Evolutionary conservation across 2,113 vertebrate genomes (phyloP).

Genomic region (Morone chrysops): DNA sequence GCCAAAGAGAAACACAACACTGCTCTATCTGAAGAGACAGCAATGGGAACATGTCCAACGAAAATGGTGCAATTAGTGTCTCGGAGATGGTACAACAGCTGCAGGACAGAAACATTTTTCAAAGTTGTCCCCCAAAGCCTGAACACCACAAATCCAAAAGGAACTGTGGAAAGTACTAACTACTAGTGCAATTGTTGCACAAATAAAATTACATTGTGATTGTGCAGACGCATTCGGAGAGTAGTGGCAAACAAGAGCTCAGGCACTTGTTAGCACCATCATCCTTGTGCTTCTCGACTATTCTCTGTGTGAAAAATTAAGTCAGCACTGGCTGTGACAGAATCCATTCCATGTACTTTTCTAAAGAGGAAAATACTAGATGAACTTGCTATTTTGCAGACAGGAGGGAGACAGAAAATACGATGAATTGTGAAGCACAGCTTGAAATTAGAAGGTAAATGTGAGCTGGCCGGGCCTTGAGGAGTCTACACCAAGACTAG

Average conservation of each 20-base stretch:
- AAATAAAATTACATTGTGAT: constrained; percentile 37
- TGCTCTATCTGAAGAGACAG: constrained; percentile 55
- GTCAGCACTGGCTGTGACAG: constrained; percentile 52
- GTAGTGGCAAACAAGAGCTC: constrained; percentile 48
- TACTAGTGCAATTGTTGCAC: constrained; percentile 23
- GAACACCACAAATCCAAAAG: constrained; percentile 41
- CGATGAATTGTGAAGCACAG: constrained; percentile 49
- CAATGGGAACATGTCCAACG: constrained; percentile 54
- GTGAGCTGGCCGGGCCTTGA: neutral
- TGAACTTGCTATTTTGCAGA: constrained; percentile 29
- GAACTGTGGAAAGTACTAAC: constrained; percentile 41
- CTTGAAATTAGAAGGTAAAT: constrained; percentile 44
- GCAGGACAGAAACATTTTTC: constrained; percentile 58
- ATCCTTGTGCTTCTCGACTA: constrained; percentile 31
- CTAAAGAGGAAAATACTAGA: constrained; percentile 40
- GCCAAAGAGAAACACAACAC: constrained; percentile 51
- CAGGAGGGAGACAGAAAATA: constrained; percentile 31
- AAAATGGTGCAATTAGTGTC: constrained; percentile 71
- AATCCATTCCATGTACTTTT: constrained; percentile 53
- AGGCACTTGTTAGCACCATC: constrained; percentile 39
- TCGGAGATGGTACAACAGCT: constrained; percentile 50
- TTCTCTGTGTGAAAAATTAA: constrained; percentile 55
- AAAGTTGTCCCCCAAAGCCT: constrained; percentile 52
- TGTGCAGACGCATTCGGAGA: constrained; percentile 23
- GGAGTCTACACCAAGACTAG: neutral